Evolutionary conservation across 1,140 invertebrate genomes (phyloP).

Genomic region (Heliconius nattereri): DNA sequence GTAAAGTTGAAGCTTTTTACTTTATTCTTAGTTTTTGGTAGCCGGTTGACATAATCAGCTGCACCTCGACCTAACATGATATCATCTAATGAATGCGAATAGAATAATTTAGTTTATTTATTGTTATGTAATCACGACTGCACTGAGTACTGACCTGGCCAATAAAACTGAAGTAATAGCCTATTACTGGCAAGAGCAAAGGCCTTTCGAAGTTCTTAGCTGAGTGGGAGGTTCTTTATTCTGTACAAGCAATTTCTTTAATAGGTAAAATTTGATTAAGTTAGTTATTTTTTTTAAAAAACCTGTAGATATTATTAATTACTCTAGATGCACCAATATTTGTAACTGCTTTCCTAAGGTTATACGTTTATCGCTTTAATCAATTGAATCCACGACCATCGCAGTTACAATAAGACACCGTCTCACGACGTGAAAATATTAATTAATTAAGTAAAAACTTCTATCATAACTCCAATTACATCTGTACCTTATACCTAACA

Average conservation of each 20-base stretch:
- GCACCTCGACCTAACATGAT: constrained; percentile 34
- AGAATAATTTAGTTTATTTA: constrained; percentile 46
- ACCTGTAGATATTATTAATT: not conserved
- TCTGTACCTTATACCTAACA: too few species aligned
- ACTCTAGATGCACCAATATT: not conserved
- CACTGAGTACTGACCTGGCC: constrained; percentile 45
- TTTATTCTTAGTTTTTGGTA: not conserved
- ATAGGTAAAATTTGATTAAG: not conserved
- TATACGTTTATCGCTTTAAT: too few species aligned
- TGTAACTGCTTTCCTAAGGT: not conserved
- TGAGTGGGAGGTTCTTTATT: constrained; percentile 26
- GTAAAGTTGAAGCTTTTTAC: too few species aligned
- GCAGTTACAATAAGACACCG: too few species aligned
- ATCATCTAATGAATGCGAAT: constrained; percentile 43
- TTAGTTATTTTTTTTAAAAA: not conserved
- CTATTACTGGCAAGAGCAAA: constrained; percentile 44
- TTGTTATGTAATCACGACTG: constrained; percentile 45
- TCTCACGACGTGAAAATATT: too few species aligned
- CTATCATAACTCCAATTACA: too few species aligned
- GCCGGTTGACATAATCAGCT: constrained; percentile 24
- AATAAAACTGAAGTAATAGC: constrained; percentile 45
- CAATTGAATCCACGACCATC: too few species aligned
- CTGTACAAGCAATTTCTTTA: not conserved
- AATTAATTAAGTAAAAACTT: too few species aligned
- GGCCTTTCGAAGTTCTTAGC: constrained; percentile 33